A percentile compares a stretch with the other conserved stretches of the same genome.
phyloP scores from a whole-genome alignment of 2,797 vertebrate species.

The Somateria mollissima region DNA sequence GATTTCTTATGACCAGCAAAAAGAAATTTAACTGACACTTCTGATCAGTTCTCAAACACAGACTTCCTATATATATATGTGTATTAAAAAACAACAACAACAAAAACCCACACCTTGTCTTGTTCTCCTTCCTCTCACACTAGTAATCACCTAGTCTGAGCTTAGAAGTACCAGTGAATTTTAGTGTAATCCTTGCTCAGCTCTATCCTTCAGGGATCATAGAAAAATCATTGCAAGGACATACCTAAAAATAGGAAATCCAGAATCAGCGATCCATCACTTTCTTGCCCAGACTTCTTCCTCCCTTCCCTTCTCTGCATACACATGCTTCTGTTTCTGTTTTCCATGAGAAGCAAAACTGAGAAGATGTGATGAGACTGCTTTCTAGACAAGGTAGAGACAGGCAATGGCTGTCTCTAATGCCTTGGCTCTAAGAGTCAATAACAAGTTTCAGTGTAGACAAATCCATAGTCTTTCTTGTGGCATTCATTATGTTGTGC shows the following conservation, averaged over 20 bases:
- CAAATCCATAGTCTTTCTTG: neutral
- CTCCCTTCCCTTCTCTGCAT: neutral
- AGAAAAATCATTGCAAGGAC: neutral
- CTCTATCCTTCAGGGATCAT: neutral
- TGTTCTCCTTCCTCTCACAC: neutral
- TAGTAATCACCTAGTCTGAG: neutral
- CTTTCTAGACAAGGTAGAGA: neutral
- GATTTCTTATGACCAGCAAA: neutral
- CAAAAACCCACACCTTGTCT: neutral
- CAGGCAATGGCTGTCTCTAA: neutral
- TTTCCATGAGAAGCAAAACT: neutral
- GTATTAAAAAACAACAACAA: neutral
- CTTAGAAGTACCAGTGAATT: neutral
- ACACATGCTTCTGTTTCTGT: neutral
- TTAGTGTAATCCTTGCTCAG: neutral
- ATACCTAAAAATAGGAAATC: neutral
- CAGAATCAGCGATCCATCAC: neutral
- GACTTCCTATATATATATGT: neutral
- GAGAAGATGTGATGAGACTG: neutral
- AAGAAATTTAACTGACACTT: neutral
- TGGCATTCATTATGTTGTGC: neutral
- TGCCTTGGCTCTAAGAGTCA: neutral
- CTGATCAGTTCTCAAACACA: neutral
- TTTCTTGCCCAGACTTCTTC: neutral
- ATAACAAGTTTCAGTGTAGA: neutral